Conservation (phyloP, 2,888 invertebrate species). For the Cryptocheilus praepositus region DNA sequence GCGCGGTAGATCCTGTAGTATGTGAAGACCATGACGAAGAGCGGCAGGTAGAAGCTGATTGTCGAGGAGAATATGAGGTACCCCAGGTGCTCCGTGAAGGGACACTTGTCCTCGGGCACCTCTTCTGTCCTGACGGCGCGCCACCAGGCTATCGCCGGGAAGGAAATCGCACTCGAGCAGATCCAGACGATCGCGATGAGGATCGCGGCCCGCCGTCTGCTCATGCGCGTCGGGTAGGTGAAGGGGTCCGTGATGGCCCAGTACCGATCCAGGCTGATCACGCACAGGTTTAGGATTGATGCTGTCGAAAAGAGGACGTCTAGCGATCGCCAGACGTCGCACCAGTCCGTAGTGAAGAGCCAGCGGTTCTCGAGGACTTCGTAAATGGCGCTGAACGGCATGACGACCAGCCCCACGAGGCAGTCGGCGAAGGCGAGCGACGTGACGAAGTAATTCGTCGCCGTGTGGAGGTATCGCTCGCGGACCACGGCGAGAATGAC, state of each 20-base stretch:
- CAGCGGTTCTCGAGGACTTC: slow-evolving; percentile 93
- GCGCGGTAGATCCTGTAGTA: slow-evolving; percentile 97
- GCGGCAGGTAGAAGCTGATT: slow-evolving; percentile 97
- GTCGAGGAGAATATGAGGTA: slow-evolving; percentile 98
- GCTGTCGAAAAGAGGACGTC: slow-evolving; percentile 98
- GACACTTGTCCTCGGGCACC: slow-evolving; percentile 90
- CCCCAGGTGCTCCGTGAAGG: slow-evolving; percentile 96
- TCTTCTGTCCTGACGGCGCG: slow-evolving; percentile 89
- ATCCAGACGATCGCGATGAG: slow-evolving; percentile 97
- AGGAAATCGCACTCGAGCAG: slow-evolving; percentile 96
- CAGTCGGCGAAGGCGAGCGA: slow-evolving; percentile 98
- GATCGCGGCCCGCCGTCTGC: slow-evolving; percentile 87
- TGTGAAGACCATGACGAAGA: slow-evolving; percentile 98
- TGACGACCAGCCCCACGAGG: slow-evolving; percentile 95
- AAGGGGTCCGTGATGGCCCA: slow-evolving; percentile 99
- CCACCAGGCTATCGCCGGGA: slow-evolving; percentile 98
- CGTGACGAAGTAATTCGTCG: slow-evolving; percentile 98
- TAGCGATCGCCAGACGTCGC: slow-evolving; percentile 97
- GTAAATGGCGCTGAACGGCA: slow-evolving; percentile 96
- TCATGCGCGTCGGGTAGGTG: slow-evolving; percentile 97
- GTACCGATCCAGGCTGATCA: slow-evolving; percentile 96
- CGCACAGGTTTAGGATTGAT: slow-evolving; percentile 97
- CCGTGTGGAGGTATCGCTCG: slow-evolving; percentile 95
- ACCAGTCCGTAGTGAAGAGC: slow-evolving; percentile 97
- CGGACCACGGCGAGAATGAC: slow-evolving; percentile 95